A percentile compares a stretch with the other conserved stretches of the same genome.
phyloP scores from a whole-genome alignment of 2,113 vertebrate species.

The Rana temporaria region DNA sequence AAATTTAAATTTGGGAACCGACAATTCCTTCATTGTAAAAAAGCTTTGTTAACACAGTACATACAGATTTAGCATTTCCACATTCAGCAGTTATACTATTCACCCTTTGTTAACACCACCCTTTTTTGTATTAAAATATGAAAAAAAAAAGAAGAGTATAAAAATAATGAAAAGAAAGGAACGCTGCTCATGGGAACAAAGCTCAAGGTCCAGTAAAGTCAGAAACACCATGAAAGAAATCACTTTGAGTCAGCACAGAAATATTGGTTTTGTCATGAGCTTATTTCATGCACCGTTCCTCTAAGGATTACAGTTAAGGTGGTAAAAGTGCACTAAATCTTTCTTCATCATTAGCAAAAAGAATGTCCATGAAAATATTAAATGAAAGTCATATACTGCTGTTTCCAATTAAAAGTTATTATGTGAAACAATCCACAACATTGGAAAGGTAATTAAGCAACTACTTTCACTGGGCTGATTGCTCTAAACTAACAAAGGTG shows the following conservation, averaged over 20 bases:
- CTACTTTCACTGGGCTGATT: too few relatives aligned
- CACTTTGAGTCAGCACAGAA: background rate
- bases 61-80: background rate
- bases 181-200: background rate
- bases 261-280: background rate
- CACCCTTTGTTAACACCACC: background rate
- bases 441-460: background rate
- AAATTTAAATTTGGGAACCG: too few relatives aligned
- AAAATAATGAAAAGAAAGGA: too few relatives aligned
- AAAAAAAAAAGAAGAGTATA: too few relatives aligned
- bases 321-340: background rate
- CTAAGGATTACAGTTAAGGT: background rate
- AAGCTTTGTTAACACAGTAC: background rate
- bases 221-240: background rate
- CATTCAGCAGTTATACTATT: background rate
- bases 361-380: background rate
- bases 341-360: background rate
- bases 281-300: background rate
- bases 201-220: constrained; percentile 10
- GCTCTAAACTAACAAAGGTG: too few relatives aligned
- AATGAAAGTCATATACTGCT: background rate
- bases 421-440: background rate
- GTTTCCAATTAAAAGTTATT: too few relatives aligned
- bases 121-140: background rate
- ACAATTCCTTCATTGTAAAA: too few relatives aligned